phyloP scores from a whole-genome alignment of 2,113 vertebrate species.

The Emydura subglobosa region DNA sequence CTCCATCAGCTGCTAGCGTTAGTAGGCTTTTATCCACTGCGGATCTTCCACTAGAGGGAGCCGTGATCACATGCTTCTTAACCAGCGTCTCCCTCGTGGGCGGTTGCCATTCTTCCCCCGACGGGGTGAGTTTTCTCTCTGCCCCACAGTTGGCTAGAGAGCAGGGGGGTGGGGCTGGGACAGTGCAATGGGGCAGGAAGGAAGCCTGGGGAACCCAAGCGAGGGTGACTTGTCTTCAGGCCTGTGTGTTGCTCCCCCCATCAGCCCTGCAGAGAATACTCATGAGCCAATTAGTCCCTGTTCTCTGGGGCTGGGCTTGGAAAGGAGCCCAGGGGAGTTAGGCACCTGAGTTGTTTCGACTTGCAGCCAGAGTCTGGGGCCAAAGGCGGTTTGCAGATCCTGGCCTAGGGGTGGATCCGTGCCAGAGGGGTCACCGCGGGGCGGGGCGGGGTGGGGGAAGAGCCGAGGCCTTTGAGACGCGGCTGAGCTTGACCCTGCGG shows the following conservation, averaged over 20 bases:
- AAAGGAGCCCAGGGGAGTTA: not conserved
- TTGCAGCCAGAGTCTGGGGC: not conserved
- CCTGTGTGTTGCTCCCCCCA: too few species aligned
- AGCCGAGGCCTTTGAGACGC: fast-evolving
- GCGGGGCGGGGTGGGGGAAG: too few species aligned
- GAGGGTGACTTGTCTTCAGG: not conserved
- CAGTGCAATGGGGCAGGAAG: not conserved
- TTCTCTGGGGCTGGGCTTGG: not conserved
- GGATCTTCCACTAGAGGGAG: not conserved
- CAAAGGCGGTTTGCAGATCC: not conserved
- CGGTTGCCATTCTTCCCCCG: not conserved
- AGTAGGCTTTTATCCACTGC: not conserved
- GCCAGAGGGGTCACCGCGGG: not conserved
- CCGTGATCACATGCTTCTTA: not conserved
- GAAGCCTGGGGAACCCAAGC: not conserved
- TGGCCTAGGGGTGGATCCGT: not conserved
- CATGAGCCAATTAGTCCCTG: not conserved
- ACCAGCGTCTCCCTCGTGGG: too few species aligned
- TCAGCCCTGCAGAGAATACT: not conserved
- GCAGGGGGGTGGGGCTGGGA: too few species aligned
- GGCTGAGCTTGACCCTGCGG: fast-evolving
- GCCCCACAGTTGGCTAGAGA: not conserved
- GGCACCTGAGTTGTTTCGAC: not conserved
- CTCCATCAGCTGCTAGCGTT: not conserved
- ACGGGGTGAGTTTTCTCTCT: not conserved